Evolutionary conservation across 2,888 invertebrate species (phyloP).

Genomic region (Spicauda simplicius): DNA sequence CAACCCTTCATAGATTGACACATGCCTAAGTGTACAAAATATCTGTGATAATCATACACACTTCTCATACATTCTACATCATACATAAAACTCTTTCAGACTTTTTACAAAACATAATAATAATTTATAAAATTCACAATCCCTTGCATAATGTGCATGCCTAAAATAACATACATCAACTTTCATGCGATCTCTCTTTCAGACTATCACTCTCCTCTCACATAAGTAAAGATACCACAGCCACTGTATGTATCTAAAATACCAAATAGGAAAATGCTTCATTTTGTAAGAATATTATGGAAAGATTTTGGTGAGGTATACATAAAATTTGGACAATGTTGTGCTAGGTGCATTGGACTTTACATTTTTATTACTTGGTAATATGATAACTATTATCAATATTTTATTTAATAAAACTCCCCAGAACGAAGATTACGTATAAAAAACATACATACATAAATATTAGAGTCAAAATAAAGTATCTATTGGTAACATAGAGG

Average conservation of each 20-base stretch:
- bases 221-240: conserved; percentile 84
- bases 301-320: conserved; percentile 78
- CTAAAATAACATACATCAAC: conserved; percentile 80
- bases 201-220: conserved; percentile 72
- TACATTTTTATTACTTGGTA: conserved; percentile 10
- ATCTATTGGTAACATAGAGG: neutral
- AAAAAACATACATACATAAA: neutral
- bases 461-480: neutral
- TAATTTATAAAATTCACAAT: conserved; percentile 83
- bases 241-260: conserved; percentile 85
- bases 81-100: conserved; percentile 63
- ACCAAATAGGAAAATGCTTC: conserved; percentile 84
- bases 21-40: conserved; percentile 76
- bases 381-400: neutral
- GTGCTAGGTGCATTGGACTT: conserved; percentile 74
- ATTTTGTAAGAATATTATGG: conserved; percentile 74
- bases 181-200: conserved; percentile 66
- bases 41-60: conserved; percentile 66
- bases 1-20: conserved; percentile 72
- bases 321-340: conserved; percentile 65
- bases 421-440: neutral
- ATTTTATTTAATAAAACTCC: neutral
- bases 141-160: conserved; percentile 84
- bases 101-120: conserved; percentile 77
- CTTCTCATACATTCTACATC: conserved; percentile 59